Evolutionary conservation across 1,140 invertebrate species (phyloP).

Genomic region (Tetragonula clypearis): DNA sequence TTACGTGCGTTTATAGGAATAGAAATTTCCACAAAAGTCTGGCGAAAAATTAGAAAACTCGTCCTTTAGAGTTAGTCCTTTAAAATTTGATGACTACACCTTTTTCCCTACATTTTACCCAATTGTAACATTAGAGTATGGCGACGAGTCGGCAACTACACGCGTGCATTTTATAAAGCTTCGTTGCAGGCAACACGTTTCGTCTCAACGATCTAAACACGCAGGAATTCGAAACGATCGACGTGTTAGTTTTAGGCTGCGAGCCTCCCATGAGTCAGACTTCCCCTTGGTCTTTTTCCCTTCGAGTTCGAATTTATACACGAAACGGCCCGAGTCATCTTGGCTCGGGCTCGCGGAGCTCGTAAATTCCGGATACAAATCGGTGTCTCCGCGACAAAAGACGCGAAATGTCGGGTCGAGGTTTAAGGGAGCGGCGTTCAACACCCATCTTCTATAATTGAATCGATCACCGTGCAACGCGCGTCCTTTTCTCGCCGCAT

Average conservation of each 20-base stretch:
- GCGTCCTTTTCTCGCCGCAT: neutral
- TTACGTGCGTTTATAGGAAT: too few species aligned
- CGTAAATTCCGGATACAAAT: conserved; percentile 61
- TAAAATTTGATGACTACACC: too few species aligned
- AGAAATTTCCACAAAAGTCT: too few species aligned
- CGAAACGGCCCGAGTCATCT: conserved; percentile 37
- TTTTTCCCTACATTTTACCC: too few species aligned
- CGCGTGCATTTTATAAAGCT: too few species aligned
- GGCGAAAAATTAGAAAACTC: too few species aligned
- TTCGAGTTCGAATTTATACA: conserved; percentile 22
- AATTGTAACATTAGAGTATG: too few species aligned
- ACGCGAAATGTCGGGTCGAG: conserved; percentile 10
- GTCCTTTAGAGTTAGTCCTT: too few species aligned
- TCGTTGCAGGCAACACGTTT: too few species aligned
- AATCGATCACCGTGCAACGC: neutral
- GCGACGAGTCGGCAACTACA: too few species aligned
- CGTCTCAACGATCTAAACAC: too few species aligned
- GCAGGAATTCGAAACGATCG: neutral
- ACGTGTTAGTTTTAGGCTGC: neutral
- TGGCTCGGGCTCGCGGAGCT: conserved; percentile 36
- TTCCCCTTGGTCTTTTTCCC: neutral
- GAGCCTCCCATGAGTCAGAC: neutral
- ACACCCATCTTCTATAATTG: conserved; percentile 4
- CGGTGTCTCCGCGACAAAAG: conserved; percentile 43
- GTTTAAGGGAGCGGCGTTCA: neutral